phyloP scores from a whole-genome alignment of 2,797 vertebrate genomes.

The Pangasius sanitwongsei region DNA sequence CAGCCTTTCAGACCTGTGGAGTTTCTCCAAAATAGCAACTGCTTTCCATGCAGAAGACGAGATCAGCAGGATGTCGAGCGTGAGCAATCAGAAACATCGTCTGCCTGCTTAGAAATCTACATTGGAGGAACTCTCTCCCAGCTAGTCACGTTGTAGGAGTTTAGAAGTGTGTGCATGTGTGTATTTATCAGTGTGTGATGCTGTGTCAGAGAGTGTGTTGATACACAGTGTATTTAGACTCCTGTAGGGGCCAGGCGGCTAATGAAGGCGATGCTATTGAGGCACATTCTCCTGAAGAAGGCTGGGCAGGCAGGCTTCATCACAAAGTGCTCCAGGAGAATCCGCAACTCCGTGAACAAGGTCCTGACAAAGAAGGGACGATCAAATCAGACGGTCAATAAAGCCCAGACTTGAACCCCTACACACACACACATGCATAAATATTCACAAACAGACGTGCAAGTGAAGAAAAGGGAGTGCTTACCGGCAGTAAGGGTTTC shows the following conservation, averaged over 20 bases:
- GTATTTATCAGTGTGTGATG: constrained; percentile 60
- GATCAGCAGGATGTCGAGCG: constrained; percentile 30
- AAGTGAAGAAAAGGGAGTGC: constrained; percentile 47
- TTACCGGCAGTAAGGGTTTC: constrained; percentile 98
- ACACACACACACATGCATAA: neutral
- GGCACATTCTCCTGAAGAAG: constrained; percentile 94
- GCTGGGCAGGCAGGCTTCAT: constrained; percentile 94
- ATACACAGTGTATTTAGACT: constrained; percentile 71
- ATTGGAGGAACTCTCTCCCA: constrained; percentile 37
- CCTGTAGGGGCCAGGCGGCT: constrained; percentile 94
- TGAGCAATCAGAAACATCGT: constrained; percentile 19
- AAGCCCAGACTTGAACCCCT: too few species aligned
- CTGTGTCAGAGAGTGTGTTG: neutral
- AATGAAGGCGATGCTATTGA: constrained; percentile 94
- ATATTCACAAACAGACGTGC: neutral
- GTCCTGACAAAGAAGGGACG: constrained; percentile 76
- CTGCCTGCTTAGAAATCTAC: constrained; percentile 34
- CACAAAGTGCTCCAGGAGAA: constrained; percentile 93
- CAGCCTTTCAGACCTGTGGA: constrained; percentile 28
- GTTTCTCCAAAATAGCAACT: constrained; percentile 43
- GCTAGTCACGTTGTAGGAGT: constrained; percentile 29
- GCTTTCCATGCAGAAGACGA: constrained; percentile 47
- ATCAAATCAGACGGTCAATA: neutral
- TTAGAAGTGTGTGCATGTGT: constrained; percentile 40
- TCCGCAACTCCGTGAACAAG: constrained; percentile 92